These are phyloP conservation scores for Fukomys damarensis DNA, from an alignment of 2,113 vertebrate species.

Conservation along the genomic window DNA sequence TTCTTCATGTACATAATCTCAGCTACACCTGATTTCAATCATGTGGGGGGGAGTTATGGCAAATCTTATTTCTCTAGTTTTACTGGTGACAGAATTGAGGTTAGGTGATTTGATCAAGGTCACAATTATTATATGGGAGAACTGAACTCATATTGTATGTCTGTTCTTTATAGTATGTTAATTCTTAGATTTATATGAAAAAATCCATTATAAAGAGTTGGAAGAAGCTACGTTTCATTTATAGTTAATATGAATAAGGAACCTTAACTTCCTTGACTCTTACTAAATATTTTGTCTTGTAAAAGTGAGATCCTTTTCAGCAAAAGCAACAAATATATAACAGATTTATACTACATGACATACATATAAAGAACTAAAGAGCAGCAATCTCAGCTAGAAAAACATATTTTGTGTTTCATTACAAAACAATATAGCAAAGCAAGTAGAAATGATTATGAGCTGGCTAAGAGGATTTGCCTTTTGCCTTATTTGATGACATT, in stretches of 20 bases:
- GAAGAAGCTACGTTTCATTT: neutral
- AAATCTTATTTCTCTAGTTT: constrained; percentile 11
- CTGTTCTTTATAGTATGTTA: neutral
- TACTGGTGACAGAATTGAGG: neutral
- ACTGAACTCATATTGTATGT: neutral
- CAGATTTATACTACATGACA: neutral
- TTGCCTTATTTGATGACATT: constrained; percentile 58
- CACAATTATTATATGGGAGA: neutral
- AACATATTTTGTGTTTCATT: neutral
- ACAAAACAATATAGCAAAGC: neutral
- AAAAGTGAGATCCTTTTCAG: constrained; percentile 21
- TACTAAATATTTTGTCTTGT: constrained; percentile 5
- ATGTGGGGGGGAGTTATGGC: neutral
- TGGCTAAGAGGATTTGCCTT: constrained; percentile 11
- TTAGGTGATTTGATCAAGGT: constrained; percentile 37
- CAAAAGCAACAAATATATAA: constrained; percentile 24
- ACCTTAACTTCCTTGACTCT: neutral
- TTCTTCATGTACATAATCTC: neutral
- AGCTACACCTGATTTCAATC: neutral
- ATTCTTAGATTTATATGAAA: constrained; percentile 43
- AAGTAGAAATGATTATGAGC: constrained; percentile 33
- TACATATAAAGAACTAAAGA: neutral
- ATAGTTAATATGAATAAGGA: neutral
- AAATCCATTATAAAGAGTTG: neutral
- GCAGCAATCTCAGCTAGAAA: neutral